Base-by-base conservation (phyloP, 2,888 invertebrate genomes). In the Brassicogethes aeneus region DNA sequence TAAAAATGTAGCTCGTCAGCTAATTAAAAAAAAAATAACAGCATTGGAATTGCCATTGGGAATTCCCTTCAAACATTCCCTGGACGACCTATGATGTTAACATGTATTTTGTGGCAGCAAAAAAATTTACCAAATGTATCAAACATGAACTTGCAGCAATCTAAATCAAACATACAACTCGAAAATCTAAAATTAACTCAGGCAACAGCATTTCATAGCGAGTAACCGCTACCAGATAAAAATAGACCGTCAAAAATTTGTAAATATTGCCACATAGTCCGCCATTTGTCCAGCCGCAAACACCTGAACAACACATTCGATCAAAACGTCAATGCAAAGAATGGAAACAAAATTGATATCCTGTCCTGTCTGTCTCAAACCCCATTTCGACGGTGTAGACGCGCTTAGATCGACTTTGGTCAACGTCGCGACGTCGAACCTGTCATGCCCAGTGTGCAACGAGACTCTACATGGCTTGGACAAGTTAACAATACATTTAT, bases 401-500 rank as follows among this genome's bases (percentile, higher is more conserved):
- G 71, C 80, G 12, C 68, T 89, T 50, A 74, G 84, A 59, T 74
- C 80, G 42, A 79, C 80, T 52, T 71, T 89, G 39, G 82, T 88
- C 45, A 77, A 76, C 57, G 83, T 83, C 31, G 83, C 87, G 12
- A 85, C 84, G 36, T 79, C 84, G 46, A 81, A 80, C 46, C 70
- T 88, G 51, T 62, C 74, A 39, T 89, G 89, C 61, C 88, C 88
- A 10, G 78, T 88, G 45, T 89, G 89, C 61, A 76, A 79, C 56
- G 85, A 87, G 56, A 71, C 79, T 52, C 71, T 88, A 14, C 68
- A 77, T 47, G 88, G 88, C 1, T 72, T 89, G 48, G 88, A 88
- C 64, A 88, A 88, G 69, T 70, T 88, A 37, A 88, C 88, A 1
- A 85, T 88, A 57, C 88, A 89, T 66, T 70, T 89, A 49, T 87